A percentile compares a stretch with the other conserved stretches of the same genome.
These are phyloP conservation scores for Drosophila busckii DNA, from an alignment of 1,140 invertebrate genomes.

Conservation along the genomic window DNA sequence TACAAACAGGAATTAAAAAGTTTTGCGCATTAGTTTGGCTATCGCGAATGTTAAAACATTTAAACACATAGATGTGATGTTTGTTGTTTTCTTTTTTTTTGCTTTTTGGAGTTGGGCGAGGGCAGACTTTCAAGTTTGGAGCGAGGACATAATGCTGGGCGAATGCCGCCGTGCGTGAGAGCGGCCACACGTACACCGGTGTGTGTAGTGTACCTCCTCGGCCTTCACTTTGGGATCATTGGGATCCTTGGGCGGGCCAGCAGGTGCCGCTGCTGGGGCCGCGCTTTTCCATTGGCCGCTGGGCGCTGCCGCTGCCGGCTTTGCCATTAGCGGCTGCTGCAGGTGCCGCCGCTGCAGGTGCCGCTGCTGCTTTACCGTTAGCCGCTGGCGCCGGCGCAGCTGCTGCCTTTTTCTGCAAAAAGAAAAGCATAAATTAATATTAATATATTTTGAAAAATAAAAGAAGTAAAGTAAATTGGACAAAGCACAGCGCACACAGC, in stretches of 20 bases:
- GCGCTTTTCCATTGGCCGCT: conserved; percentile 47
- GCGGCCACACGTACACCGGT: conserved; percentile 69
- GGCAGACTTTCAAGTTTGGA: neutral
- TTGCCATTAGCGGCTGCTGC: conserved; percentile 36
- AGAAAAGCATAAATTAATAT: neutral
- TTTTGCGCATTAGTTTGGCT: neutral
- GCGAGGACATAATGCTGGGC: conserved; percentile 14
- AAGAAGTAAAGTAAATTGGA: too few species aligned
- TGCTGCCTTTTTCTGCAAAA: conserved; percentile 61
- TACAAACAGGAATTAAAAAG: conserved; percentile 61
- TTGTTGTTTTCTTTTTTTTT: neutral
- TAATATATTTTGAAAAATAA: too few species aligned
- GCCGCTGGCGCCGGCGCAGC: conserved; percentile 31
- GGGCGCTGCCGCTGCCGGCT: conserved; percentile 45
- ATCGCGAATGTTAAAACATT: conserved; percentile 8
- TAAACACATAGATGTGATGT: conserved; percentile 18
- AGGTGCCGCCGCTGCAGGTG: conserved; percentile 29
- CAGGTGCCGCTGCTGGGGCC: conserved; percentile 53
- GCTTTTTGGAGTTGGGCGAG: neutral
- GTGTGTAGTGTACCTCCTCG: conserved; percentile 77
- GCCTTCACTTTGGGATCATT: conserved; percentile 74
- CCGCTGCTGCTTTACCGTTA: conserved; percentile 38
- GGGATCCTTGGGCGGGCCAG: conserved; percentile 69
- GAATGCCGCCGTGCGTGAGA: conserved; percentile 22
- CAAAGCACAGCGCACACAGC: too few species aligned